Conservation (phyloP, 1,140 invertebrate genomes). For the Centruroides vittatus region DNA sequence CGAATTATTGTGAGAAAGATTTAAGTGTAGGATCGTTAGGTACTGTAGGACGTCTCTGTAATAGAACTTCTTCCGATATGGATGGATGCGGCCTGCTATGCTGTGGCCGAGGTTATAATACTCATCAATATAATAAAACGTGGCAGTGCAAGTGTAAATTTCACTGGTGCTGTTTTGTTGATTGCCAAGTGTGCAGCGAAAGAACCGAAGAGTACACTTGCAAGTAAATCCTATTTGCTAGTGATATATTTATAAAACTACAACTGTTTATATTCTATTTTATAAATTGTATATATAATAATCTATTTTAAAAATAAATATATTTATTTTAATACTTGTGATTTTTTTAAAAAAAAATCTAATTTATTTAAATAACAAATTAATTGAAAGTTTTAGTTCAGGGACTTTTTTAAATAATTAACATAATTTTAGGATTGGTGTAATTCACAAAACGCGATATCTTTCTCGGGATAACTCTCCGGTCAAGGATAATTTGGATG, state of each 20-base stretch:
- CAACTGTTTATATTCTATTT: background rate
- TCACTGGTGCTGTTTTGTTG: constrained; percentile 46
- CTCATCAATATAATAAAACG: constrained; percentile 16
- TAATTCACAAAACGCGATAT: no score
- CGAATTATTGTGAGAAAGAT: constrained; percentile 78
- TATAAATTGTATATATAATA: background rate
- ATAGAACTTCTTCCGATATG: constrained; percentile 44
- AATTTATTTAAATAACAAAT: no score
- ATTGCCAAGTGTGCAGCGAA: constrained; percentile 43
- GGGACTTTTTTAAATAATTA: no score
- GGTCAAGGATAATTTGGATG: no score
- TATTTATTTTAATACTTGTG: background rate
- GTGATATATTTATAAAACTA: background rate
- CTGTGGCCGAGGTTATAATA: constrained; percentile 37
- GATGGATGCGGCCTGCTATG: constrained; percentile 47
- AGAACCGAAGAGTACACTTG: constrained; percentile 39
- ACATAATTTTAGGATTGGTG: no score
- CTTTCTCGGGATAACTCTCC: no score
- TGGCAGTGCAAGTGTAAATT: constrained; percentile 44
- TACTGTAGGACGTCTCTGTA: constrained; percentile 42
- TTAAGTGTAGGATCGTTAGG: constrained; percentile 27
- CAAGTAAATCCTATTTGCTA: constrained; percentile 28
- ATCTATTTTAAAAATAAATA: background rate
- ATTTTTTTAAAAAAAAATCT: no score
- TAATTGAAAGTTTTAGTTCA: no score